Evolutionary conservation across 2,797 vertebrate species (phyloP).

Genomic region (Anas acuta): DNA sequence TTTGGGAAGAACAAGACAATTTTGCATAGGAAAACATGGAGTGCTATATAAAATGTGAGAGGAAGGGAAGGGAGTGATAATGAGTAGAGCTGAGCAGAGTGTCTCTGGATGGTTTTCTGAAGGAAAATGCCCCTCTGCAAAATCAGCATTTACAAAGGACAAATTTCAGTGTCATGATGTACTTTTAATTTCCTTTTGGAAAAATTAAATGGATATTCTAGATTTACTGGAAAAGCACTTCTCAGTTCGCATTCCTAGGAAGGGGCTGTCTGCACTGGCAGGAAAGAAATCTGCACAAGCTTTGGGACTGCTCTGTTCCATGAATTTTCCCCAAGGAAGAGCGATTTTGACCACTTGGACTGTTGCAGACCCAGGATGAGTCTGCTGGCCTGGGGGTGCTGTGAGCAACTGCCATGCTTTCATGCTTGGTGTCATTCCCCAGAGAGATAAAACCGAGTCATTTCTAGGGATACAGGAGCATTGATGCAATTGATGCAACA

Average conservation of each 20-base stretch:
- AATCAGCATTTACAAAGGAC: slow-evolving; percentile 3
- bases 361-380: background rate
- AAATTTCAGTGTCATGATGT: background rate
- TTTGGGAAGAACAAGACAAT: slow-evolving; percentile 14
- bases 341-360: too few species aligned
- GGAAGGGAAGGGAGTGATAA: background rate
- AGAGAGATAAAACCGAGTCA: background rate
- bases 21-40: background rate
- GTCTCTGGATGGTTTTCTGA: background rate
- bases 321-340: background rate
- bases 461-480: background rate
- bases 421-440: too few species aligned
- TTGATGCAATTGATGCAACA: background rate
- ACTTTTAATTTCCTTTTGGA: slow-evolving; percentile 40
- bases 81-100: background rate
- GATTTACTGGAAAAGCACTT: background rate
- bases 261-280: background rate
- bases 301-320: background rate
- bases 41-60: slow-evolving; percentile 25
- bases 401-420: background rate
- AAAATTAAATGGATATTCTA: slow-evolving; percentile 9
- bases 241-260: background rate
- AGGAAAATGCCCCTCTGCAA: slow-evolving; percentile 9
- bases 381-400: background rate
- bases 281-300: background rate